phyloP scores from a whole-genome alignment of 2,888 invertebrate species.

The Monopis laevigella region DNA sequence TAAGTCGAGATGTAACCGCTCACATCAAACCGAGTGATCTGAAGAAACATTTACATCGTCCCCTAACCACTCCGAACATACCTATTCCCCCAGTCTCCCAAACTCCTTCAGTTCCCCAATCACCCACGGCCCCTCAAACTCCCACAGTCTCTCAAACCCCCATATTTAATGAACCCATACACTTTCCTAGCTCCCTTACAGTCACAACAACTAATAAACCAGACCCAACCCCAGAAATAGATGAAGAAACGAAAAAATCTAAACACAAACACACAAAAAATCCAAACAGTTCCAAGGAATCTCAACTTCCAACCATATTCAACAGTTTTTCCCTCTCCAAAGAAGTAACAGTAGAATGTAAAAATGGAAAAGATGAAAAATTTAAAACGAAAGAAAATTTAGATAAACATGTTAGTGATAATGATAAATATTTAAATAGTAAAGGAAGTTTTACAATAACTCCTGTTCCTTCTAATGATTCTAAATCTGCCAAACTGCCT shows the following conservation, averaged over 20 bases:
- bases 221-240: neutral
- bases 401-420: conserved; percentile 16
- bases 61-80: neutral
- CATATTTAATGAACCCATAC: conserved; percentile 39
- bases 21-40: conserved; percentile 11
- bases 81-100: neutral
- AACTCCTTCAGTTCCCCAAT: conserved; percentile 23
- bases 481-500: conserved; percentile 20
- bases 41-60: neutral
- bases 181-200: conserved; percentile 54
- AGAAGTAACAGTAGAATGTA: conserved; percentile 34
- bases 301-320: conserved; percentile 28
- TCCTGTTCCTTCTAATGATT: conserved; percentile 35
- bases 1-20: conserved; percentile 40
- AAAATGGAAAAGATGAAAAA: conserved; percentile 27
- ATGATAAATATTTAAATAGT: conserved; percentile 45
- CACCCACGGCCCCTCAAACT: conserved; percentile 14
- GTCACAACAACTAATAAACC: conserved; percentile 34
- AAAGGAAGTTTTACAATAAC: conserved; percentile 60
- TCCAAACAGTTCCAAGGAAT: conserved; percentile 12
- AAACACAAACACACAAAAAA: conserved; percentile 17
- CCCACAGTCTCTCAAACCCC: neutral
- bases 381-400: conserved; percentile 24
- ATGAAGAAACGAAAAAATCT: conserved; percentile 19
- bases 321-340: conserved; percentile 36